Base-by-base conservation (phyloP, 2,113 vertebrate genomes). In the Bufo bufo region DNA sequence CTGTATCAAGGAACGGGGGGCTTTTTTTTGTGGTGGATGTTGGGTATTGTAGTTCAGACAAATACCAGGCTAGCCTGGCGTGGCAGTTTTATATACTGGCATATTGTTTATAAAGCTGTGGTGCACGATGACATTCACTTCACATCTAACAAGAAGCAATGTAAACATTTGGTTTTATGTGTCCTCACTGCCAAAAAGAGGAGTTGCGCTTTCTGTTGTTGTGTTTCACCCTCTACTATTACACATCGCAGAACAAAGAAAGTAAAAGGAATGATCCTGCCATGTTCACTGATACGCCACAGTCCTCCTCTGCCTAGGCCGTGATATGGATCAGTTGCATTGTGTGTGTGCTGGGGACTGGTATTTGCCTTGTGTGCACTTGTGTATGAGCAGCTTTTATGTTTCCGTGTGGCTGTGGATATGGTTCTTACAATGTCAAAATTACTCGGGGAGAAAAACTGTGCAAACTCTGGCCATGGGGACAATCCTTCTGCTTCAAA, bases 221-320 rank as follows among this genome's bases (percentile, higher is more conserved):
- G 19, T 83, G 45, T 63, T 82, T 17, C 20, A 6, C 33, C 71
- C 65, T 66, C 58, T 43, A 43, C 72, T 84, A 23, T 82, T 65
- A 52, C 58, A 82, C 77, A 82, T 82, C 63, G 17, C 50, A 77
- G 87, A 88, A 88, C 81, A 88, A 88, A 88, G 49, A 23, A 75
- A 77, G 80, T 88, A 82, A 66, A 66, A 54, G 77, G 84, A 65
- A 63, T 49, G 14, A 69, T 56, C 74, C 47, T 45, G 61, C 47
- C 77, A 69, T 54, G 50, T 86, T 20, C 54, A 7, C 77, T 11
- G 49, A 71, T 45, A 82, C 45, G 59, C 50, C 69, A 43, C n/a
- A 20, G 33, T 63, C 16, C 8, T 43, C 63, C 69, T 61, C 17
- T 61, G 33, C 14, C 56, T 49, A 7, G 20, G 43, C 12, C 71